These are phyloP conservation scores for Tetragnatha montana DNA, from an alignment of 2,888 invertebrate genomes.

Conservation along the genomic window DNA sequence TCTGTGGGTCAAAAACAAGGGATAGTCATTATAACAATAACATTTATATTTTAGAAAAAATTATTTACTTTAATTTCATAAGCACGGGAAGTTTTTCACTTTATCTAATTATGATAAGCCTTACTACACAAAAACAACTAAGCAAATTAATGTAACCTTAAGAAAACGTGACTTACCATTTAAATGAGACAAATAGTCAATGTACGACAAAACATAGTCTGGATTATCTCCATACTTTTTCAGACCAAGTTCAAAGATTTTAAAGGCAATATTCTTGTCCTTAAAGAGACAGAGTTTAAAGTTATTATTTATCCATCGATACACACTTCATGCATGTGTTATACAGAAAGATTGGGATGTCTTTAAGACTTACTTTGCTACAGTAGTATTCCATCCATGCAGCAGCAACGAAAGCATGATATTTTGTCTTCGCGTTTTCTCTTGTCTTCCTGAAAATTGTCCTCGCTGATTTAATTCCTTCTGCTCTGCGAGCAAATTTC, in stretches of 20 bases:
- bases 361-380: constrained; percentile 82
- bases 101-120: too few relatives aligned
- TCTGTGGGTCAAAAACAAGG: too few relatives aligned
- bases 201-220: constrained; percentile 95
- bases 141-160: too few relatives aligned
- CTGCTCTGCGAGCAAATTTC: constrained; percentile 97
- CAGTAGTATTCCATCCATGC: constrained; percentile 99
- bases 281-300: constrained; percentile 71
- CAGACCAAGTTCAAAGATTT: constrained; percentile 96
- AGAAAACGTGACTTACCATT: constrained; percentile 82
- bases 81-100: too few relatives aligned
- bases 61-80: too few relatives aligned
- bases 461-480: constrained; percentile 97
- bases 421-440: constrained; percentile 88
- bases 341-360: neutral
- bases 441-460: constrained; percentile 95
- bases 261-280: constrained; percentile 95
- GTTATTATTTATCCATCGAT: neutral
- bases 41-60: too few relatives aligned
- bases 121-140: too few relatives aligned
- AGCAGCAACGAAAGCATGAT: constrained; percentile 97
- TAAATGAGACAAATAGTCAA: constrained; percentile 96
- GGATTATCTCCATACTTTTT: constrained; percentile 97
- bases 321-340: neutral
- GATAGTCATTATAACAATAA: too few relatives aligned